Base-by-base conservation (phyloP, 2,797 vertebrate species). In the Euphonia xanthogaster region DNA sequence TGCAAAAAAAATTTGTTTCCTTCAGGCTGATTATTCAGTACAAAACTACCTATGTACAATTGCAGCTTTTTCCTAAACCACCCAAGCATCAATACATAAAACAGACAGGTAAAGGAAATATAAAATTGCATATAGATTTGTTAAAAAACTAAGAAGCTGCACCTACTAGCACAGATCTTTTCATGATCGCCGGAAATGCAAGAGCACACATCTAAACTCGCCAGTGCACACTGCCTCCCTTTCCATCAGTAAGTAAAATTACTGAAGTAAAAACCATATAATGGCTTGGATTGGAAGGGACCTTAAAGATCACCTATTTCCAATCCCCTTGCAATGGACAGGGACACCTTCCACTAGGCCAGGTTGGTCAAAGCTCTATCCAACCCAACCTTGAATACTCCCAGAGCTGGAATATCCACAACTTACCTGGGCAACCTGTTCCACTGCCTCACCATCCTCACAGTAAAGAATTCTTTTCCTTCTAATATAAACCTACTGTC, bases 161-260 rank as follows among this genome's bases (percentile, higher is more conserved):
- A 1, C 16, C 9, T 70, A 8, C 21, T 73, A 28, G 11, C 5
- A 39, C 2, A 3, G 10, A 54, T 91, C 13, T 78, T 20, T 75
- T 76, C 22, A 25, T 13, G 51, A 12, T 14, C 2, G 0, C 35
- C 54, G 28, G 9, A 62, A 7, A 6, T 3, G 3, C 16, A 44
- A 81, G 14, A 19, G 8, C 14, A 27, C 6, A 5, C 6, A 54
- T 22, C 21, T 55, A 20, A 73, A 76, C 22, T 33, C 47, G 35
- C 9, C 18, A 23, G 7, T 24, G 17, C 9, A 9, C 1, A 3
- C 22, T 18, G 15, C 8, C 30, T 39, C 10, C 10, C 17, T 30
- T 78, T 21, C 13, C 8, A 14, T 14, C n/a, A 58, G 7, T 25
- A 47, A 62, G 6, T 14, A 55, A 72, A 81, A 55, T 50, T n/a